Evolutionary conservation across 2,888 invertebrate genomes (phyloP).

Genomic region (Congeria kusceri): DNA sequence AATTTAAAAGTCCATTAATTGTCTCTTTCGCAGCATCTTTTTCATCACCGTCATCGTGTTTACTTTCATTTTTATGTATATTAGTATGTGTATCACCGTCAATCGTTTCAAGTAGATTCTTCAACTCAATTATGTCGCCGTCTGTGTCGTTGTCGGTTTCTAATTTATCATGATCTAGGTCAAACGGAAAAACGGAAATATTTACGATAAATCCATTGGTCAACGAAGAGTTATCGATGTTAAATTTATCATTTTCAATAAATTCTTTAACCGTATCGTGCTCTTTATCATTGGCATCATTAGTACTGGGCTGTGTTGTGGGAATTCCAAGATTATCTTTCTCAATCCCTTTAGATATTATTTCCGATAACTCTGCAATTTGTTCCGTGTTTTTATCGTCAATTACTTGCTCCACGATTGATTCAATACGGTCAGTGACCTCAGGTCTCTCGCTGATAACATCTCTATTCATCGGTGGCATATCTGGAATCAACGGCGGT

Average conservation of each 20-base stretch:
- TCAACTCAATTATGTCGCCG: neutral
- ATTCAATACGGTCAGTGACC: too few species aligned
- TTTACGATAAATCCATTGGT: neutral
- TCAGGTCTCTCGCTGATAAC: too few species aligned
- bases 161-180: neutral
- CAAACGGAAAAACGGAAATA: neutral
- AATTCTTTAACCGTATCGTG: neutral
- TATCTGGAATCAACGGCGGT: too few species aligned
- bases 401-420: too few species aligned
- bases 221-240: neutral
- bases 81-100: too few species aligned
- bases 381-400: too few species aligned
- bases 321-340: neutral
- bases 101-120: too few species aligned
- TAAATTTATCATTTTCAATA: neutral
- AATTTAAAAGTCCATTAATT: too few species aligned
- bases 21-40: too few species aligned
- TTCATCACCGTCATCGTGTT: too few species aligned
- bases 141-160: neutral
- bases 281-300: conserved; percentile 11
- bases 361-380: neutral
- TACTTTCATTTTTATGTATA: too few species aligned
- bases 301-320: neutral
- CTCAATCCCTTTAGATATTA: neutral
- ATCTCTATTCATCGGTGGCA: too few species aligned